Evolutionary conservation across 2,113 vertebrate species (phyloP).

Genomic region (Mustelus asterias): DNA sequence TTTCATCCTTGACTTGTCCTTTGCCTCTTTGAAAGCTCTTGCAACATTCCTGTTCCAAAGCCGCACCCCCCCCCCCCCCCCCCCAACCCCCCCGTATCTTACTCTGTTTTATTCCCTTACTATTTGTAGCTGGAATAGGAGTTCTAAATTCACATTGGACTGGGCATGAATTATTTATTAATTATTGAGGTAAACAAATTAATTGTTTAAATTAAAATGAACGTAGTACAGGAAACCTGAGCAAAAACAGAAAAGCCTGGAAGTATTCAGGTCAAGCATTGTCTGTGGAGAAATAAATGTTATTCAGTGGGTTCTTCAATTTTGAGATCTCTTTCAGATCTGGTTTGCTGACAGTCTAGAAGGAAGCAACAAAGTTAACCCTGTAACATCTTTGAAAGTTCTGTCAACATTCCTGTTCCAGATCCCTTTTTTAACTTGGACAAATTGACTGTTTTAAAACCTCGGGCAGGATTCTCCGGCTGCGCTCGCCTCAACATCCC

Average conservation of each 20-base stretch:
- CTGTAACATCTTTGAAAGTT: not conserved
- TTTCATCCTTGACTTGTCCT: not conserved
- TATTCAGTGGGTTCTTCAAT: not conserved
- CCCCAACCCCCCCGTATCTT: not conserved
- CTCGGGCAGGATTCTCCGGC: no score
- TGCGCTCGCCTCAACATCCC: no score
- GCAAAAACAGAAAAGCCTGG: not conserved
- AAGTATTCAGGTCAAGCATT: not conserved
- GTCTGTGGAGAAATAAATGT: not conserved
- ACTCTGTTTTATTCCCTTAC: not conserved
- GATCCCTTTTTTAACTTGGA: not conserved
- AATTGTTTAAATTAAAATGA: not conserved
- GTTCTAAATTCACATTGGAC: not conserved
- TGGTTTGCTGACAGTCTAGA: not conserved
- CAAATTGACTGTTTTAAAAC: not conserved
- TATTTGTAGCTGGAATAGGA: not conserved
- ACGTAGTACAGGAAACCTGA: not conserved
- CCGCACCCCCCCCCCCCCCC: no score
- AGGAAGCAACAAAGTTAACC: not conserved
- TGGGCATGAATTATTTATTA: not conserved
- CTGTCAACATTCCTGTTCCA: not conserved
- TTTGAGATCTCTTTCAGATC: not conserved
- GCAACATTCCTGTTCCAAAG: not conserved
- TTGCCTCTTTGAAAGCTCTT: not conserved
- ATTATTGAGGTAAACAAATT: not conserved